phyloP scores from a whole-genome alignment of 2,797 vertebrate genomes.

The Sternarchorhynchus goeldii region DNA sequence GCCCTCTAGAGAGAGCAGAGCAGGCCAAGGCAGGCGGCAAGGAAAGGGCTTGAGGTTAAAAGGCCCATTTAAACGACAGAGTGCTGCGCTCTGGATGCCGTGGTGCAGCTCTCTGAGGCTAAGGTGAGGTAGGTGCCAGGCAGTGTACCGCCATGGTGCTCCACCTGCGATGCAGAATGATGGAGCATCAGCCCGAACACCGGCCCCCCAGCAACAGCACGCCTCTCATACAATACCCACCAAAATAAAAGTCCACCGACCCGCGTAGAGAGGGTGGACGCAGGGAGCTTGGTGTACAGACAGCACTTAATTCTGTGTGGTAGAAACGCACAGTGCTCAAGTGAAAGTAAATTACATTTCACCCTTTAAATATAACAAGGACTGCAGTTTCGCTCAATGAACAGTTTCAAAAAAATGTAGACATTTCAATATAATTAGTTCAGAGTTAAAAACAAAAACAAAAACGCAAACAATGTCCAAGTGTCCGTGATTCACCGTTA shows the following conservation, averaged over 20 bases:
- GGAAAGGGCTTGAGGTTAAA: constrained; percentile 77
- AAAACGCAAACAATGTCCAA: neutral
- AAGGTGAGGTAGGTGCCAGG: neutral
- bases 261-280: neutral
- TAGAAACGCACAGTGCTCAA: too few species aligned
- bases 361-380: too few species aligned
- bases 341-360: too few species aligned
- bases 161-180: constrained; percentile 24
- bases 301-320: neutral
- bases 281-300: neutral
- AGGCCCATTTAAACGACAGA: constrained; percentile 80
- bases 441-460: neutral
- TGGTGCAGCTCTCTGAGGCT: neutral
- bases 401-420: too few species aligned
- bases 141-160: neutral
- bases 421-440: too few species aligned
- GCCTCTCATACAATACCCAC: neutral
- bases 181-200: constrained; percentile 2
- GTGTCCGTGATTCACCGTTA: neutral
- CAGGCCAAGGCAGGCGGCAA: constrained; percentile 70
- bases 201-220: neutral
- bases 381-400: too few species aligned
- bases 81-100: constrained; percentile 58
- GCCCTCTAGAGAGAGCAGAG: constrained; percentile 73
- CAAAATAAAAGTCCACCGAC: neutral